A percentile compares a stretch with the other conserved stretches of the same genome.
These are phyloP conservation scores for Ovibos moschatus DNA, from an alignment of 2,113 vertebrate genomes.

Conservation along the genomic window DNA sequence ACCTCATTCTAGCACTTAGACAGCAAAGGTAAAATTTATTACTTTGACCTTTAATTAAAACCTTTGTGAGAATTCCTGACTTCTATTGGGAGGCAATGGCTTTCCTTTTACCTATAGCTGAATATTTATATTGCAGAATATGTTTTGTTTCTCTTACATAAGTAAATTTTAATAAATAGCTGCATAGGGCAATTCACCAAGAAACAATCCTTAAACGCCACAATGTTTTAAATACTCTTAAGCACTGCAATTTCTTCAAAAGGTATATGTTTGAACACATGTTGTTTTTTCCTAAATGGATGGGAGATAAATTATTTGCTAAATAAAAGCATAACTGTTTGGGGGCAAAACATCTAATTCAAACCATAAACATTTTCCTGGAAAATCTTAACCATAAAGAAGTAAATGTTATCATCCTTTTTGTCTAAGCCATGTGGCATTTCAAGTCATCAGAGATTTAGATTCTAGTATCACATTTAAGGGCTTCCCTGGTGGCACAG, in stretches of 20 bases:
- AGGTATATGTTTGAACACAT: not conserved
- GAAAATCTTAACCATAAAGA: not conserved
- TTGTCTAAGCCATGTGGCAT: not conserved
- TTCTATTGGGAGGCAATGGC: not conserved
- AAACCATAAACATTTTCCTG: not conserved
- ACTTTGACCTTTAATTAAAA: constrained; percentile 39
- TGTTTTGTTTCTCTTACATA: constrained; percentile 10
- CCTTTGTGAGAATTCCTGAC: constrained; percentile 11
- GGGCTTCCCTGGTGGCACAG: not conserved
- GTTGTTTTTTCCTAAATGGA: not conserved
- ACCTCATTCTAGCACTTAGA: not conserved
- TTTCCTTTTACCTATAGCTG: not conserved
- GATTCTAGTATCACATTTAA: not conserved
- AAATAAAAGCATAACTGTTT: not conserved
- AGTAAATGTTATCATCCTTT: not conserved
- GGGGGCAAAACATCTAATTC: not conserved
- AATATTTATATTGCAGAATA: constrained; percentile 25
- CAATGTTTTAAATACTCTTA: not conserved
- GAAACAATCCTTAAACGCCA: not conserved
- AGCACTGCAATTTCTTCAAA: not conserved
- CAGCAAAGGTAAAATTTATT: constrained; percentile 13
- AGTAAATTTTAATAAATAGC: constrained; percentile 49
- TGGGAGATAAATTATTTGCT: not conserved
- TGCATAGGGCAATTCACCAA: not conserved
- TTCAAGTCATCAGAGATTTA: not conserved